Base-by-base conservation (phyloP, 2,113 vertebrate genomes). In the Etia nguti region DNA sequence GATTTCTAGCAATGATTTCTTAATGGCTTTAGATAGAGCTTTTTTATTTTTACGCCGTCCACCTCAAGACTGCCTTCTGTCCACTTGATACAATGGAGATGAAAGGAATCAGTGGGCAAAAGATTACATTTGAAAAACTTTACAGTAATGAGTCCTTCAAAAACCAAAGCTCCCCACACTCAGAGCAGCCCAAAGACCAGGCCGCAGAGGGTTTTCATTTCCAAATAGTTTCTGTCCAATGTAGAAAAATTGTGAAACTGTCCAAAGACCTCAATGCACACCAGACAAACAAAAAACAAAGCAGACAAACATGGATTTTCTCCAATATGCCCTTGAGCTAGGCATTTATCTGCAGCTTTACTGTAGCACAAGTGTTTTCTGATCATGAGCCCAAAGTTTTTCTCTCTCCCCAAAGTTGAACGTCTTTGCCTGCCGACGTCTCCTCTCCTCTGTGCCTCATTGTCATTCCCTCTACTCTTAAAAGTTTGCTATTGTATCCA, bases 381-480 rank as follows among this genome's bases (percentile, higher is more conserved):
- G 56, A 84, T 86, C 88, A 77, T 62, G 46, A 77, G 56, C 24
- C 75, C 16, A 73, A 87, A 82, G 65, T 86, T 82, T 91, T 43
- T 48, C 41, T 60, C 31, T 24, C 41, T n/a, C 59, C 83, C 36
- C 52, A 84, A 93, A 94, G 79, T 88, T 86, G 5, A 75, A 73
- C 15, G 80, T 87, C 86, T 93, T 92, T 94, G 86, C 80, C 22
- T 20, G 56, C 9, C n/a, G 7, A 55, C 43, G 38, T 79, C 79
- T 55, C 65, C 48, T 82, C 70, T 83, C 73, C 38, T 82, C 82
- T 84, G 81, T 2, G 83, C 83, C 91, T 93, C 82, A 91, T 89
- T 91, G 88, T 91, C 90, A 89, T 91, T 93, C 90, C 38, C 41
- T 85, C 60, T 57, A 36, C 90, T 91, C 86, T 82, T 85, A 91